Conservation (phyloP, 2,797 vertebrate species). For the Myotis planiceps region DNA sequence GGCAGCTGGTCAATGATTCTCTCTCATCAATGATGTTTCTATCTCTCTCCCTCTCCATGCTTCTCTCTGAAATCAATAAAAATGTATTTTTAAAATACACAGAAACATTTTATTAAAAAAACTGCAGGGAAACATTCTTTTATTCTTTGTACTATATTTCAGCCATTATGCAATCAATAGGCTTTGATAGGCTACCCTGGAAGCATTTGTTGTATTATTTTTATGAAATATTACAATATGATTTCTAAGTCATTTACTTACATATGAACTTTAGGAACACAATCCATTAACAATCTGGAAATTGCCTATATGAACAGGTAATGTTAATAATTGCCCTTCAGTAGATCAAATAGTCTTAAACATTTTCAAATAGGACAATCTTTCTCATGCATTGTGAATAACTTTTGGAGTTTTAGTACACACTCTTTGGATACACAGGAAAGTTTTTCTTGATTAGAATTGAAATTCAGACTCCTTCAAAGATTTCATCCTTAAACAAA, state of each 20-base stretch:
- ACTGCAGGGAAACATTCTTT: neutral
- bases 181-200: neutral
- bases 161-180: constrained; percentile 3
- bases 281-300: constrained; percentile 13
- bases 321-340: neutral
- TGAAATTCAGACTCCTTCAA: constrained; percentile 39
- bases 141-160: neutral
- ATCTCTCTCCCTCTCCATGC: no score
- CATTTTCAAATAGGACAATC: neutral
- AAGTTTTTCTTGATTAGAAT: neutral
- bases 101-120: neutral
- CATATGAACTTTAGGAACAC: neutral
- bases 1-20: no score
- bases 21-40: no score
- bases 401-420: neutral
- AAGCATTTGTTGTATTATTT: constrained; percentile 38
- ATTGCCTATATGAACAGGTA: neutral
- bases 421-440: neutral
- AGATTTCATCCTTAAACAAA: neutral
- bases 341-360: neutral
- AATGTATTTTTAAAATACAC: no score
- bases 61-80: no score
- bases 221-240: neutral
- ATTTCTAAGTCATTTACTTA: constrained; percentile 31
- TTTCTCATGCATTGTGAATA: neutral